Evolutionary conservation across 2,888 invertebrate genomes (phyloP), one percentile per base, ranked within the genome.

Genomic region (Archips xylosteana): DNA sequence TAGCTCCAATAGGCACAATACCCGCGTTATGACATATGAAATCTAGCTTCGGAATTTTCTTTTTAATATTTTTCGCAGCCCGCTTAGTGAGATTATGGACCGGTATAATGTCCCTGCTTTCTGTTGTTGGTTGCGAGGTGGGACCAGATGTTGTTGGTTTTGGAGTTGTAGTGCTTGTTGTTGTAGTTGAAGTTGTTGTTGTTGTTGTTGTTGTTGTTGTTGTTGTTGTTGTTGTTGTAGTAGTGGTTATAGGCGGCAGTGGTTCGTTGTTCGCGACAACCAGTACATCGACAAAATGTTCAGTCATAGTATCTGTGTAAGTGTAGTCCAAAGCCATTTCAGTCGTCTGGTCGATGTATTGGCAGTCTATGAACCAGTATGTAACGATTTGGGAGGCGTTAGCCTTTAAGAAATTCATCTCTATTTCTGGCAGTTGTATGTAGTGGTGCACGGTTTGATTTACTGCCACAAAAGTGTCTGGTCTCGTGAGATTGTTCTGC

Each of bases 351-450:
- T 96, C 97, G 68, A 96, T 94, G 81, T 96, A 96, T 68, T 94
- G 89, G 83, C 98, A 98, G 87, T 98, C 97, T 75, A 97, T 95
- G 82, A 97, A 97, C 98, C 98, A 98, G 86, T 96, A 97, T 0
- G 97, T 96, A 39, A 95, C 87, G 13, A 97, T 90, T 6, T 86
- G 83, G 1, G 94, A 94, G 0, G 94, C 85, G 76, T 94, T 94
- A 10, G 82, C 77, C 71, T 85, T 83, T 34, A 97, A 85, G 85
- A 95, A 97, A 67, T 95, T 87, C 49, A 92, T 81, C 86, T 98
- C 97, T 23, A 95, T 94, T 36, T 95, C 87, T 2, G 95, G 95
- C 13, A 98, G 82, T 57, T 88, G 84, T 57, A 97, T 90, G 64
- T 89, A 89, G 80, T 96, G 96, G 64, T 89, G 88, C 0, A 96